These are phyloP conservation scores for Sarcoramphus papa DNA, from an alignment of 2,797 vertebrate genomes.

Conservation along the genomic window DNA sequence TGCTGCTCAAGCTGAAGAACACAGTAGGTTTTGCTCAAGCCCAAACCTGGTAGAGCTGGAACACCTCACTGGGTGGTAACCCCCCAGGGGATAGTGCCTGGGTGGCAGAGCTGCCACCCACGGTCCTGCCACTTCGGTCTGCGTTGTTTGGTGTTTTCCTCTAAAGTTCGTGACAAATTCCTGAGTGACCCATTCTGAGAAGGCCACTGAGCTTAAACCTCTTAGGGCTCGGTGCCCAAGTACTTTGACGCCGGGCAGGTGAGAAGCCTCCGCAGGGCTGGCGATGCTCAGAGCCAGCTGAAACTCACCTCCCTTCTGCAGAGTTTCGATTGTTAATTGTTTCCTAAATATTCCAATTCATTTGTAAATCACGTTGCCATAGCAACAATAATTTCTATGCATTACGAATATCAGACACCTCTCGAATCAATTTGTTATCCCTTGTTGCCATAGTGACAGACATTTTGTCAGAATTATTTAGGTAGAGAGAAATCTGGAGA, in stretches of 20 bases:
- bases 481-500: background rate
- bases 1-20: background rate
- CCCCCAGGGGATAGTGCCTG: fast-evolving
- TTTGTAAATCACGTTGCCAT: background rate
- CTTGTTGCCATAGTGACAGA: conserved; percentile 19
- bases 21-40: background rate
- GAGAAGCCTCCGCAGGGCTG: background rate
- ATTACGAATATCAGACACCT: background rate
- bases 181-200: background rate
- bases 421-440: conserved; percentile 47
- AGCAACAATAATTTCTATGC: conserved; percentile 26
- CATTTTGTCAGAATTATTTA: conserved; percentile 40
- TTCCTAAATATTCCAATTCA: background rate
- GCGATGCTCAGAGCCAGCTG: background rate
- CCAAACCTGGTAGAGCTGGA: background rate
- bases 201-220: background rate
- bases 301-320: fast-evolving
- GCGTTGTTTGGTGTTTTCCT: fast-evolving
- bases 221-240: background rate
- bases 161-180: fast-evolving
- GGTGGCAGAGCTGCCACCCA: background rate
- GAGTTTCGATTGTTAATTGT: background rate
- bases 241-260: background rate
- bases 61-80: background rate
- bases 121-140: fast-evolving